phyloP scores from a whole-genome alignment of 2,113 vertebrate genomes.

The Craseonycteris thonglongyai region DNA sequence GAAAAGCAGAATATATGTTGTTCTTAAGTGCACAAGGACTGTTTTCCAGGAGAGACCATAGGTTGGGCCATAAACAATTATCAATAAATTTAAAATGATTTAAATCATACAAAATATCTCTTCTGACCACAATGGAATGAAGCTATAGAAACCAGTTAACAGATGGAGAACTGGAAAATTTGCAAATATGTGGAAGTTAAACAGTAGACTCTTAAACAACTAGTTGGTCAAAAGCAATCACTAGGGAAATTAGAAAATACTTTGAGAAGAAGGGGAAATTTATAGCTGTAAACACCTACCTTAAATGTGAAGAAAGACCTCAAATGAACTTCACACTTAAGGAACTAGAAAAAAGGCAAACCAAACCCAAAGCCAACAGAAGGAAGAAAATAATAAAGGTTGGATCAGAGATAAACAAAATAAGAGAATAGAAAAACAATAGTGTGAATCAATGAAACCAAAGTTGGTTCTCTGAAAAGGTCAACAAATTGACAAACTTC shows the following conservation, averaged over 20 bases:
- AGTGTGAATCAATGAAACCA: not conserved
- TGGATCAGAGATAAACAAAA: not conserved
- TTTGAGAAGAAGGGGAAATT: not conserved
- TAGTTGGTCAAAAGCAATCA: not conserved
- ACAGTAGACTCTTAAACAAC: not conserved
- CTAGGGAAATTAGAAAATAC: not conserved
- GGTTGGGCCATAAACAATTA: not conserved
- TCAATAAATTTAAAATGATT: not conserved
- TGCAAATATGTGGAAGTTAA: not conserved
- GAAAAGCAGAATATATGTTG: not conserved
- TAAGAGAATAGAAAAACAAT: not conserved
- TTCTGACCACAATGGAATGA: not conserved
- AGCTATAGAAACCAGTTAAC: not conserved
- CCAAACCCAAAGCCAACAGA: not conserved
- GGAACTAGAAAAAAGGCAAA: not conserved
- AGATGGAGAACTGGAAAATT: not conserved
- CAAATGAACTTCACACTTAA: not conserved
- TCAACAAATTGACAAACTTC: not conserved
- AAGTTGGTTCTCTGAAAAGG: not conserved
- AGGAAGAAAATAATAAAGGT: not conserved
- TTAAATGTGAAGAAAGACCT: not conserved
- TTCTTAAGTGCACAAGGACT: not conserved
- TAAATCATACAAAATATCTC: not conserved
- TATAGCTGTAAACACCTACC: not conserved
- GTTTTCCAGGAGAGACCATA: not conserved